Evolutionary conservation across 2,797 vertebrate species (phyloP).

Genomic region (Loriculus beryllinus): DNA sequence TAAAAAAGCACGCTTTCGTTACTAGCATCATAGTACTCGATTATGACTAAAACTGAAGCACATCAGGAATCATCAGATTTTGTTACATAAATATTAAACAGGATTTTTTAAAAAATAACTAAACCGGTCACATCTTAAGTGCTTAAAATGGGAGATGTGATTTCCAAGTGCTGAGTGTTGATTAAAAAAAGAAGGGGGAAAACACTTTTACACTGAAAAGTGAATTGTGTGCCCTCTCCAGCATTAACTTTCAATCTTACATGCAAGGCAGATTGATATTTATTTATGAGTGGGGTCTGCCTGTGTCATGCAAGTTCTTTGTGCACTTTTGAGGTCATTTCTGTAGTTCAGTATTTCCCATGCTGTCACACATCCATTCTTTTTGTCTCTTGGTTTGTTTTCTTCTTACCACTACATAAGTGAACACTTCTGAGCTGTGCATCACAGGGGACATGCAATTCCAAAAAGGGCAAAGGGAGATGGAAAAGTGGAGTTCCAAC

Average conservation of each 20-base stretch:
- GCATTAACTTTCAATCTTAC: slow-evolving; percentile 67
- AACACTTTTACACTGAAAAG: slow-evolving; percentile 28
- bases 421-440: slow-evolving; percentile 51
- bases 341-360: slow-evolving; percentile 50
- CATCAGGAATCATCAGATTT: slow-evolving; percentile 50
- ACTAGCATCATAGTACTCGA: not conserved
- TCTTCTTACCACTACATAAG: slow-evolving; percentile 24
- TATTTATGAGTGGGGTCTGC: slow-evolving; percentile 46
- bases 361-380: slow-evolving; percentile 49
- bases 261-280: slow-evolving; percentile 57
- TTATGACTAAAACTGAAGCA: slow-evolving; percentile 53
- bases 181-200: slow-evolving; percentile 40
- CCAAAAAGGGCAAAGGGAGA: slow-evolving; percentile 66
- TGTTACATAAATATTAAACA: slow-evolving; percentile 61
- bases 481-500: slow-evolving; percentile 64
- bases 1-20: slow-evolving; percentile 1
- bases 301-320: slow-evolving; percentile 36
- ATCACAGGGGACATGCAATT: slow-evolving; percentile 63
- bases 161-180: slow-evolving; percentile 18
- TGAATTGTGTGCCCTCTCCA: not conserved
- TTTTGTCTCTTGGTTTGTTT: not conserved
- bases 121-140: slow-evolving; percentile 11
- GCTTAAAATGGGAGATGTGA: slow-evolving; percentile 42
- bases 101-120: slow-evolving; percentile 28
- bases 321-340: slow-evolving; percentile 66